phyloP scores from a whole-genome alignment of 1,140 invertebrate genomes.

The Drosophila serrata region DNA sequence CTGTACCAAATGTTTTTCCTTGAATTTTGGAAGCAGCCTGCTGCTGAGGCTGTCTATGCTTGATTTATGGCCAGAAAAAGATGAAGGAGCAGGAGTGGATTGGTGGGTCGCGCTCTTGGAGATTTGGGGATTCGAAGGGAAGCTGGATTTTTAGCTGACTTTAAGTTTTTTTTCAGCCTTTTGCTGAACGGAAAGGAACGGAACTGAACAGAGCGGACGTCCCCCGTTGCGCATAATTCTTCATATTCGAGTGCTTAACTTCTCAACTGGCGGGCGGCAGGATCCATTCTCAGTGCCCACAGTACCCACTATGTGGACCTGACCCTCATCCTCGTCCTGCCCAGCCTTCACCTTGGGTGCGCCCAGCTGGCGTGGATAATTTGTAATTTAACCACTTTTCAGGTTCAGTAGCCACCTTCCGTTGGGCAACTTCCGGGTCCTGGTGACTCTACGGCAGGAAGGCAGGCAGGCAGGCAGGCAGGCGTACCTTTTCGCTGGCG shows the following conservation, averaged over 20 bases:
- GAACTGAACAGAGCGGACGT: constrained; percentile 18
- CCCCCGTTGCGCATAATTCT: constrained; percentile 79
- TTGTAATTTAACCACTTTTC: constrained; percentile 85
- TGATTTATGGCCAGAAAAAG: constrained; percentile 43
- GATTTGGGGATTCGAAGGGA: not conserved
- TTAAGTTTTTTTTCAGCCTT: constrained; percentile 35
- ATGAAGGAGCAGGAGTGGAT: not conserved
- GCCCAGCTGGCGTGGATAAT: constrained; percentile 82
- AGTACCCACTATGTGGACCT: not conserved
- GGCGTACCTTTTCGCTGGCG: constrained; percentile 44
- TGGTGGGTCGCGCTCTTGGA: not conserved
- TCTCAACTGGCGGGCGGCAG: constrained; percentile 56
- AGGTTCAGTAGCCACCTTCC: constrained; percentile 79
- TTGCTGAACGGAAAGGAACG: not conserved
- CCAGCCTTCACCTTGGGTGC: constrained; percentile 39
- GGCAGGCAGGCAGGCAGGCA: constrained; percentile 1
- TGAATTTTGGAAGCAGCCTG: constrained; percentile 27
- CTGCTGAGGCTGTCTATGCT: constrained; percentile 50
- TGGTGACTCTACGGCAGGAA: constrained; percentile 7
- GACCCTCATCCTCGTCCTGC: constrained; percentile 43
- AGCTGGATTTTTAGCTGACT: constrained; percentile 53
- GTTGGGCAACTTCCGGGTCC: constrained; percentile 36
- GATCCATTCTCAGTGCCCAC: constrained; percentile 15
- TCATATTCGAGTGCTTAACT: constrained; percentile 75
- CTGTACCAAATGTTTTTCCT: constrained; percentile 1